Evolutionary conservation across 2,888 invertebrate genomes (phyloP), one percentile per base, ranked within the genome.

Genomic region (Thalpophila matura): DNA sequence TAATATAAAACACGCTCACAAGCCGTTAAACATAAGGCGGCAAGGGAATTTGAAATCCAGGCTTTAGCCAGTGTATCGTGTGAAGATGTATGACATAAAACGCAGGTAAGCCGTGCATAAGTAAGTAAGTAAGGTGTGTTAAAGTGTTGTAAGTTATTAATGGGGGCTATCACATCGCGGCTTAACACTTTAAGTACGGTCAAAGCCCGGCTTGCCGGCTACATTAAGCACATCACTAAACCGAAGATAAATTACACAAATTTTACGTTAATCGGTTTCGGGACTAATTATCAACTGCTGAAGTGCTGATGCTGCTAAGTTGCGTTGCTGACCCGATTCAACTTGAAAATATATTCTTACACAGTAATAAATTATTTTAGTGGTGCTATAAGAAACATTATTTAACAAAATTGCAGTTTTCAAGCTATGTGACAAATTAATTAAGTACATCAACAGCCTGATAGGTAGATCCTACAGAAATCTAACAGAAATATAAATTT

Each of bases 101-200:
- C 75, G 76, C 76, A 70, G 64, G 59, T 77, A 83, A 83, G 79
- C 83, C 72, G 60, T 88, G 86, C 89, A 89, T 89, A 87, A 87
- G 79, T 88, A 81, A 88, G 79, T n/a, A n/a, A n/a, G n/a, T n/a
- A 70, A 80, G 79, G 71, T 74, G 68, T 62, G 74, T 80, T 82
- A 81, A 79, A 86, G 82, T 86, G 87, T 86, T 85, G 86, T 89
- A 80, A 86, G 87, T 87, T 89, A 90, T 91, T 91, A 89, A 91
- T 88, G 89, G 72, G 31, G 63, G 86, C 85, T 85, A 91, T 91
- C 86, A 86, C 85, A 84, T 70, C 73, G 77, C 69, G 85, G 86
- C 83, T 91, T 89, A 89, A 88, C 90, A 88, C 89, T 86, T 89
- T 91, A 90, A 91, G 90, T 89, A 88, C 89, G 89, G 90, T 88